Evolutionary conservation across 1,140 invertebrate species (phyloP), one percentile per base, ranked within the genome.

Genomic region (Plutomurus gul): DNA sequence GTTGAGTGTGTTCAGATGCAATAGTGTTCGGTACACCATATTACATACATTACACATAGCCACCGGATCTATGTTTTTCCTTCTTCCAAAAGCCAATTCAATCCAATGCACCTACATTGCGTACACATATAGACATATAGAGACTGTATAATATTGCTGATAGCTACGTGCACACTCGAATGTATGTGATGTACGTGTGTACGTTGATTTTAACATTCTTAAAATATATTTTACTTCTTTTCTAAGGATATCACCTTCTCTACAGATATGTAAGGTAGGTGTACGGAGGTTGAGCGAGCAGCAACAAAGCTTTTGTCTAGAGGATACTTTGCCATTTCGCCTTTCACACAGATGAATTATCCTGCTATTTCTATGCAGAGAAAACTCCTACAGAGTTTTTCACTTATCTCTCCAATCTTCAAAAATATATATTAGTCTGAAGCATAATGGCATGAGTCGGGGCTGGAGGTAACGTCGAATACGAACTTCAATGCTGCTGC

Each of bases 321-420:
- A 43, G 2, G 11, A 43, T 3, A 10, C 11, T 43, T 43, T 43
- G n/a, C 39, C 11, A n/a, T 43, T 43, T 43, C 39, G n/a, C 39
- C 11, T 43, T 43, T 43, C n/a, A 43, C n/a, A 43, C 39, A 43
- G 39, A 43, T 43, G 39, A 43, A 43, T 43, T 43, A 13, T 43
- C 39, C n/a, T 13, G n/a, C 39, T 43, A 43, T 43, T 43, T 1
- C 39, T 8, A 8, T 43, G 39, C 27, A 33, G 13, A 65, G 56
- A 65, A 65, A 27, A 33, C 56, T 65, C 56, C 56, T 65, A 65
- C 51, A 60, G 56, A 65, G 56, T 18, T 65, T 65, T 65, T 65
- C 56, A 65, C 56, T 65, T 65, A 36, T 7, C 22, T 65, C 3
- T n/a, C 3, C 13, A 56, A 43, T 43, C 22, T 13, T 10, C 13